Percentiles rank a stretch among this genome's conserved stretches.
Evolutionary conservation across 2,888 invertebrate genomes (phyloP).

Genomic region (Eilema sororculum): DNA sequence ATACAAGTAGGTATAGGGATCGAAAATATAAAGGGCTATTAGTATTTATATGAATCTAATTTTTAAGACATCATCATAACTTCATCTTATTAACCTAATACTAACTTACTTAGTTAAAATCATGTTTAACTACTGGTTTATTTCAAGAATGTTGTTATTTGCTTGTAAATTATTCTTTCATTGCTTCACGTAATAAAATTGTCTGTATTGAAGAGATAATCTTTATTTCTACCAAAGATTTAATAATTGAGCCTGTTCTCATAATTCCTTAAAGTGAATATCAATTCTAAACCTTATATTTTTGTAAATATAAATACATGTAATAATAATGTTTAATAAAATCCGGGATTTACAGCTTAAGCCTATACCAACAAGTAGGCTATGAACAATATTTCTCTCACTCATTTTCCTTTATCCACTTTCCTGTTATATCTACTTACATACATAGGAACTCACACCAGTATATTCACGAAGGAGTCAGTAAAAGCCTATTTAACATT

Average conservation of each 20-base stretch:
- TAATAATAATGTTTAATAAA: constrained; percentile 7
- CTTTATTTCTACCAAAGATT: neutral
- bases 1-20: no score
- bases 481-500: neutral
- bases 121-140: no score
- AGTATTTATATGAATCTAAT: no score
- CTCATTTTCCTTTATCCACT: constrained; percentile 25
- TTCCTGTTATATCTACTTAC: constrained; percentile 34
- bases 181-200: neutral
- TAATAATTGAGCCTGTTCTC: neutral
- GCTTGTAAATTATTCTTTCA: no score
- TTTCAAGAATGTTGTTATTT: no score
- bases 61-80: no score
- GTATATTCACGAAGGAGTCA: neutral
- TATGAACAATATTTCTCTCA: constrained; percentile 16
- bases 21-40: no score
- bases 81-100: no score
- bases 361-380: neutral
- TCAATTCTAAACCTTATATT: neutral
- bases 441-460: constrained; percentile 17
- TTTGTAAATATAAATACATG: neutral
- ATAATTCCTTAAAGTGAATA: constrained; percentile 4
- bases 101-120: no score
- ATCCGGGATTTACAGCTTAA: constrained; percentile 2
- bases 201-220: no score